Conservation (phyloP, 2,113 vertebrate genomes). For the Piaya cayana region DNA sequence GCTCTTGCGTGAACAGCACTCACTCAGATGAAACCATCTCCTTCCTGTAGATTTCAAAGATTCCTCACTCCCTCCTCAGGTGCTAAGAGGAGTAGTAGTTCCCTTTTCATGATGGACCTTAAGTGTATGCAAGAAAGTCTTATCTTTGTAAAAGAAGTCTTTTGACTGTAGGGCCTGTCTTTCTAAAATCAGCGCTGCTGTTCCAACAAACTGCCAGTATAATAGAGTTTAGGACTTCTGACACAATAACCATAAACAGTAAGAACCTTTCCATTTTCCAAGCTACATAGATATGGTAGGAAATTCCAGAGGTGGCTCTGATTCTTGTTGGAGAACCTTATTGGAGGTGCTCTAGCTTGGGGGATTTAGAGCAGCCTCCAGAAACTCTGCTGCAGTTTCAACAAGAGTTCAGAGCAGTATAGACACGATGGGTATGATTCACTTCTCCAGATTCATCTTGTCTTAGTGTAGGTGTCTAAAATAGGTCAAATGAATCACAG, state of each 20-base stretch:
- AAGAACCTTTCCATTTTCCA: neutral
- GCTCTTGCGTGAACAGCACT: neutral
- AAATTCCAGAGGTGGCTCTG: neutral
- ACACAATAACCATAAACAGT: neutral
- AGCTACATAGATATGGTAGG: neutral
- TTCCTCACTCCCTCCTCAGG: neutral
- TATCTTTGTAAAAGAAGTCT: neutral
- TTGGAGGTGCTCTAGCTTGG: neutral
- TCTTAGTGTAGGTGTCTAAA: slow-evolving; percentile 56
- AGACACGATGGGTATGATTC: neutral
- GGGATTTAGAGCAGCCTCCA: neutral
- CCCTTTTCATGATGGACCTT: neutral
- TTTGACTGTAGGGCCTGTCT: neutral
- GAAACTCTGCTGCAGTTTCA: neutral
- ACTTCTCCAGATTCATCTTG: slow-evolving; percentile 34
- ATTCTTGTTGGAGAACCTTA: neutral
- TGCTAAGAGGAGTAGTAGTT: neutral
- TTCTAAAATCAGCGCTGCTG: neutral
- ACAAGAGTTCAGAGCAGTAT: neutral
- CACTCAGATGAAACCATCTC: neutral
- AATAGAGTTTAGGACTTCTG: neutral
- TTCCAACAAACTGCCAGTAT: neutral
- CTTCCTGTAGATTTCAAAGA: neutral
- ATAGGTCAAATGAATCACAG: slow-evolving; percentile 63
- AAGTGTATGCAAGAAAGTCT: neutral